Evolutionary conservation across 2,113 vertebrate species (phyloP), one percentile per base, ranked within the genome.

Genomic region (Oriolus oriolus): DNA sequence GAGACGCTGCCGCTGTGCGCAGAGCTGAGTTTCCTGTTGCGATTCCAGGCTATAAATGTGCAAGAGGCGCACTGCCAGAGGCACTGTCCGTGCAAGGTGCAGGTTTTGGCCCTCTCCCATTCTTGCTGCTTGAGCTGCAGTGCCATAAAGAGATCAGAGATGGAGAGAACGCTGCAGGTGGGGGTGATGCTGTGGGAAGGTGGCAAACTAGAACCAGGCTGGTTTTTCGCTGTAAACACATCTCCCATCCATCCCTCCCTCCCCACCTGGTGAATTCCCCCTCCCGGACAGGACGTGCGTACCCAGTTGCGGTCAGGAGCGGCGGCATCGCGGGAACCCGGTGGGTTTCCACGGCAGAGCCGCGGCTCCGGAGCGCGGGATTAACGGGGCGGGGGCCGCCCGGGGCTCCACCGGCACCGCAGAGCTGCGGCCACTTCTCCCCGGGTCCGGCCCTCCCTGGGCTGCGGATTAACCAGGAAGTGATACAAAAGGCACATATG

Each of bases 401-500:
- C 15, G 11, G 39, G 23, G 83, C 93, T 91, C 10, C 77, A 76
- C 81, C 66, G 13, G 80, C 54, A 0, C 54, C 49, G 22, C 92
- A 42, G 53, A 59, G 70, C 91, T 39, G 41, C 57, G 53, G 94
- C 93, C 97, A 91, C 92, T 97, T 81, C 96, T 97, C 94, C 84
- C 95, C 52, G 70, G 82, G 57, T 95, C 89, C 73, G 92, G 95
- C 97, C 97, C 97, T 96, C 95, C 97, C 84, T 91, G 95, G 98
- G 97, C 97, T 92, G 95, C 59, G 98, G 99, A 99, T 99, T 99
- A 99, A 98, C 93, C 97, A 80, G 85, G 92, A 96, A 98, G 94
- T 96, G 97, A 97, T 98, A 99, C 98, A 99, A 99, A 99, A 98
- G 99, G 94, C 98, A 95, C 99, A 99, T 98, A 99, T 99, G 99